A percentile compares a stretch with the other conserved stretches of the same genome.
Evolutionary conservation across 2,797 vertebrate genomes (phyloP).

Genomic region (Sandelia bainsii): DNA sequence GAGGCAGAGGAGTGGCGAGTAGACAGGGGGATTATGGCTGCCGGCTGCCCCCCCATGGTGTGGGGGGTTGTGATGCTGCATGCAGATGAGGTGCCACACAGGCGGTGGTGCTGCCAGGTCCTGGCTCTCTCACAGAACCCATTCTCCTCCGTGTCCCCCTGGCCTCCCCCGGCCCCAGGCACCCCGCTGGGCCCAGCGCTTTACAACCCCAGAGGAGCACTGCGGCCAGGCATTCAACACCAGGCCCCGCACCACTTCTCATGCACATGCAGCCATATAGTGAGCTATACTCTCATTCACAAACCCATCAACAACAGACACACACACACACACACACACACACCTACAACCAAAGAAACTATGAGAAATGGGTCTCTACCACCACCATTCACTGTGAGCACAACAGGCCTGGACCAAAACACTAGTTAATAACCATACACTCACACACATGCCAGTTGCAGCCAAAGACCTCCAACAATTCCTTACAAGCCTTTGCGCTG

Average conservation of each 20-base stretch:
- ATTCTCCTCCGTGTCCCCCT: slow-evolving; percentile 86
- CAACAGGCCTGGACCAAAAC: slow-evolving; percentile 74
- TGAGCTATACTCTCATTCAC: slow-evolving; percentile 76
- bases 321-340: slow-evolving; percentile 62
- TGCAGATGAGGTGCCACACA: slow-evolving; percentile 97
- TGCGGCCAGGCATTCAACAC: slow-evolving; percentile 81
- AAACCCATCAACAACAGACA: slow-evolving; percentile 73
- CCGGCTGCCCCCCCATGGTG: slow-evolving; percentile 87
- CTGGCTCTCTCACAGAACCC: slow-evolving; percentile 92
- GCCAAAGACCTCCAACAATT: slow-evolving; percentile 60
- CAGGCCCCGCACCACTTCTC: slow-evolving; percentile 80
- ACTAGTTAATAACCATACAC: slow-evolving; percentile 73
- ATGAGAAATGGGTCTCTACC: slow-evolving; percentile 78
- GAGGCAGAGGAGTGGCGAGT: slow-evolving; percentile 72
- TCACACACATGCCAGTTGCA: slow-evolving; percentile 69
- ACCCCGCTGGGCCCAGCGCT: slow-evolving; percentile 92
- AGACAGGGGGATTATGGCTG: slow-evolving; percentile 86
- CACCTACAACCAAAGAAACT: slow-evolving; percentile 69
- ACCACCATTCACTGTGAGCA: slow-evolving; percentile 75
- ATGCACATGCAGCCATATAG: slow-evolving; percentile 80
- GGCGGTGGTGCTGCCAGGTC: slow-evolving; percentile 88
- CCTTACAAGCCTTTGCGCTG: slow-evolving; percentile 37
- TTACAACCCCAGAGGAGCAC: slow-evolving; percentile 88
- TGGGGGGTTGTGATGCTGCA: slow-evolving; percentile 93
- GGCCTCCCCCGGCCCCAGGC: slow-evolving; percentile 84